phyloP scores from a whole-genome alignment of 2,888 invertebrate genomes.

The Bimastos eiseni region DNA sequence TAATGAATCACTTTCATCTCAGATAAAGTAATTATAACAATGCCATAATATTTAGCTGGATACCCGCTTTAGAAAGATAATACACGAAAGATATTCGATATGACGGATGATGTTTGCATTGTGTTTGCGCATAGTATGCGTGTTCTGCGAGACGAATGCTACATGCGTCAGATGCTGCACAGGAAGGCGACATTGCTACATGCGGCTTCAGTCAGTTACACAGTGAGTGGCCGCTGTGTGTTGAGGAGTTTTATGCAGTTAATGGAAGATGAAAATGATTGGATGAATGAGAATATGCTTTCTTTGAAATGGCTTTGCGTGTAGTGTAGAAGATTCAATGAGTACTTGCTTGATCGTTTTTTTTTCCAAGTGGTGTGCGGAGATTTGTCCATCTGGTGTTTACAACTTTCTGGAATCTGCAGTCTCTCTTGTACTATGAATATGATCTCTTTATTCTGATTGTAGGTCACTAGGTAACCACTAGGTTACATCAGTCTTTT shows the following conservation, averaged over 20 bases:
- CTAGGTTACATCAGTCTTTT: too few relatives aligned
- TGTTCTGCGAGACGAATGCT: neutral
- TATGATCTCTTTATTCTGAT: too few relatives aligned
- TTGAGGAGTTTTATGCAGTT: neutral
- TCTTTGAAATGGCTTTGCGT: neutral
- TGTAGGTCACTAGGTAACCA: too few relatives aligned
- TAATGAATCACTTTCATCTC: neutral
- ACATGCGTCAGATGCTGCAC: neutral
- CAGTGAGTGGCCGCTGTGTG: neutral
- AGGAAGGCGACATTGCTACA: neutral
- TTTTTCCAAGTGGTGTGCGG: neutral
- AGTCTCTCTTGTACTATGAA: neutral
- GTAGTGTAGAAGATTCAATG: neutral
- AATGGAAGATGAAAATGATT: neutral
- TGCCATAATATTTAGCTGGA: neutral
- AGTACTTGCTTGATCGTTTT: neutral
- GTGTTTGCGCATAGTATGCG: neutral
- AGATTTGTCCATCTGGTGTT: neutral
- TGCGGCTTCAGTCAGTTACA: slow-evolving; percentile 6
- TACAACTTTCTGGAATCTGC: neutral
- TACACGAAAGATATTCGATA: neutral
- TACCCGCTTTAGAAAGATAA: neutral
- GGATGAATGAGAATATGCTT: neutral
- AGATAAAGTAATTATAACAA: neutral
- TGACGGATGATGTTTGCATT: neutral